Evolutionary conservation across 2,888 invertebrate species (phyloP).

Genomic region (Chelonus formosanus): DNA sequence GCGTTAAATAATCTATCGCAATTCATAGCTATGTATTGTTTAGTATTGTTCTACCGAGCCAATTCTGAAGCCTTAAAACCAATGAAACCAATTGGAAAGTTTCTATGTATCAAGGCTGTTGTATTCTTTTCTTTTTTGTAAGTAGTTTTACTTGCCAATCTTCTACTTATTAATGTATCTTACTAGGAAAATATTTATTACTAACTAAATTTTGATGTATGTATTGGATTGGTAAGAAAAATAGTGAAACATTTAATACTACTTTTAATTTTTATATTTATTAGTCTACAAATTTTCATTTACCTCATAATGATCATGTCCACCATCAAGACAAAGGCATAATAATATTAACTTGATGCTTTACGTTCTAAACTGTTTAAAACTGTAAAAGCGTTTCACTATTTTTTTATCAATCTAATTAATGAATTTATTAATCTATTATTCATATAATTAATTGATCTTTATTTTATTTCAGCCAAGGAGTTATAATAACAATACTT

Average conservation of each 20-base stretch:
- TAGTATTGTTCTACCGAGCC: constrained; percentile 92
- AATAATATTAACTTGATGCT: too few species aligned
- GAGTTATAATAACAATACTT: constrained; percentile 86
- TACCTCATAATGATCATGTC: too few species aligned
- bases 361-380: too few species aligned
- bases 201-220: too few species aligned
- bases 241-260: too few species aligned
- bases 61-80: constrained; percentile 86
- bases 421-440: constrained; percentile 4
- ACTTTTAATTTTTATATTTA: too few species aligned
- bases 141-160: constrained; percentile 65
- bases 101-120: constrained; percentile 96
- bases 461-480: constrained; percentile 75
- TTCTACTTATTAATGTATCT: constrained; percentile 2
- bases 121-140: constrained; percentile 99
- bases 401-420: too few species aligned
- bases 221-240: too few species aligned
- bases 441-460: constrained; percentile 8
- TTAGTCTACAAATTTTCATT: too few species aligned
- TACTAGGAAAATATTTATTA: constrained; percentile 17
- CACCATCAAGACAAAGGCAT: too few species aligned
- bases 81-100: constrained; percentile 94
- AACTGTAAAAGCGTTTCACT: too few species aligned
- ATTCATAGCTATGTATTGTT: constrained; percentile 95
- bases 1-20: constrained; percentile 92